Base-by-base conservation (phyloP, 2,888 invertebrate species). In the Tinea trinotella region DNA sequence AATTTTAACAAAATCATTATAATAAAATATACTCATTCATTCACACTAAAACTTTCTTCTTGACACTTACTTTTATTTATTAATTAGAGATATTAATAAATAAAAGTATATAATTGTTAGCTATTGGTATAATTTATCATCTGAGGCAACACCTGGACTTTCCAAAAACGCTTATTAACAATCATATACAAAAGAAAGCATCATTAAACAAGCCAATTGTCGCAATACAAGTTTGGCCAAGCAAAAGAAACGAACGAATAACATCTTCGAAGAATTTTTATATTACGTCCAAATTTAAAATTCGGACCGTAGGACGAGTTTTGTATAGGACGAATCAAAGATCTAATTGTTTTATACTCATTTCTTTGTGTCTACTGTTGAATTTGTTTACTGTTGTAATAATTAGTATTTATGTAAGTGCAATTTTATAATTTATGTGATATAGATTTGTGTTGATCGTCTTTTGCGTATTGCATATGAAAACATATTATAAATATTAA, bases 161-260 rank as follows among this genome's bases (percentile, higher is more conserved):
- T 40, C 35, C 15, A 12, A 40, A 40, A 13, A 40, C 40, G 12
- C 40, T 40, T 40, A 40, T 40, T 40, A 40, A 40, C 40, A 40
- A 40, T 40, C 40, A n/a, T 7, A 40, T 40, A 40, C 40, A 40
- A 40, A 30, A 40, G 40, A 40, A 40, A 40, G 40, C 13, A 40
- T 40, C 40, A 40, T 40, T 40, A 40, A 40, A 5, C 13, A 40
- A 40, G 40, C 40, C 40, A 40, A 40, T 40, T 40, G 40, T 40
- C 40, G 40, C 40, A n/a, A 13, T 40, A 40, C 40, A 40, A 40
- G 2, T 40, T 15, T n/a, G 15, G 6, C 40, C 40, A 40, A 40
- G 40, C 40, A 40, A 15, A 15, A 30, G 30, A 10, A 30, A 30
- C 30, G 7, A 30, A 10, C 30, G 7, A 30, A 30, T 30, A 30